Evolutionary conservation across 2,888 invertebrate genomes (phyloP).

Genomic region (Mythimna lalbum): DNA sequence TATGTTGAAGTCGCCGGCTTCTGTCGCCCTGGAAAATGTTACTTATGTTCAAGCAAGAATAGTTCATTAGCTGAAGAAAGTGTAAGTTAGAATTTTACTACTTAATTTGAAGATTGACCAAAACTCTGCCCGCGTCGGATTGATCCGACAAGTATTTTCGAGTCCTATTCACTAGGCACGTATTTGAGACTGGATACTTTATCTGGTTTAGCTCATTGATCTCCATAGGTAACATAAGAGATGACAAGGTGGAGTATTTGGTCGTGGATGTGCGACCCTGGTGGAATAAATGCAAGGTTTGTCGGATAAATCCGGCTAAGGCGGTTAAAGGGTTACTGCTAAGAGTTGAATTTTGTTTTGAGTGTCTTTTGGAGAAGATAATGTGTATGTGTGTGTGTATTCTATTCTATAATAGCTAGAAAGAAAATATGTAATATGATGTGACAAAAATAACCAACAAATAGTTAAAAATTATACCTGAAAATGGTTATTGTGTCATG

Average conservation of each 20-base stretch:
- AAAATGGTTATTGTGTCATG: neutral
- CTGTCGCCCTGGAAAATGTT: conserved; percentile 90
- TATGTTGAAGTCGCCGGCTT: conserved; percentile 93
- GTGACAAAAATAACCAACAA: neutral
- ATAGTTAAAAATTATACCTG: neutral
- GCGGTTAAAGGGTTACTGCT: too few relatives aligned
- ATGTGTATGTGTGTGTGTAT: too few relatives aligned
- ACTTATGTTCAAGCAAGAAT: neutral
- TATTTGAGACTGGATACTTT: too few relatives aligned
- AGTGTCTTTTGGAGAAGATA: neutral
- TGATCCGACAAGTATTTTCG: too few relatives aligned
- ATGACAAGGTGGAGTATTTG: too few relatives aligned
- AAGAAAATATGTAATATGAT: neutral
- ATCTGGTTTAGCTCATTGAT: too few relatives aligned
- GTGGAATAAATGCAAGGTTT: too few relatives aligned
- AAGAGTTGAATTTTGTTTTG: neutral
- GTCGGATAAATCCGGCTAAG: too few relatives aligned
- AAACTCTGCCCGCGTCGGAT: neutral
- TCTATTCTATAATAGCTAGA: neutral
- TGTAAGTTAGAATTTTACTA: too few relatives aligned
- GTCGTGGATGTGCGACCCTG: too few relatives aligned
- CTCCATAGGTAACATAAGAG: too few relatives aligned
- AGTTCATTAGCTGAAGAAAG: neutral
- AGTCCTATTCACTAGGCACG: too few relatives aligned
- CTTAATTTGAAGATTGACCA: neutral